phyloP scores from a whole-genome alignment of 2,113 vertebrate species.

The Crotalus helleri region DNA sequence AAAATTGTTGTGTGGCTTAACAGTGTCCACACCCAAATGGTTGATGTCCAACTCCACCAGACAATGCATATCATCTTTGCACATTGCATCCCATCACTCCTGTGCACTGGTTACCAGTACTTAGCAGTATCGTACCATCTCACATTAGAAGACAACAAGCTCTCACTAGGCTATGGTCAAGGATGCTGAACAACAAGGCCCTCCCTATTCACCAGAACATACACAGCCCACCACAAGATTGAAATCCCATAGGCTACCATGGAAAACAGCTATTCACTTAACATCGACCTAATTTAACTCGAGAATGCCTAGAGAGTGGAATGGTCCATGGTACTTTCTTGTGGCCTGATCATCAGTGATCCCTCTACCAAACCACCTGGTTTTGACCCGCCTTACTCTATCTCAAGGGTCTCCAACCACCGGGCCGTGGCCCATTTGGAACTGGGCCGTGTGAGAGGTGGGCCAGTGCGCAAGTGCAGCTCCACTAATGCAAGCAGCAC shows the following conservation, averaged over 20 bases:
- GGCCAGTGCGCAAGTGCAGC: too few relatives aligned
- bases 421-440: too few relatives aligned
- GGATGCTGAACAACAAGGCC: background rate
- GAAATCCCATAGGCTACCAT: background rate
- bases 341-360: background rate
- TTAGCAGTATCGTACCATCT: background rate
- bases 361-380: background rate
- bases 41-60: background rate
- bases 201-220: background rate
- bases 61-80: background rate
- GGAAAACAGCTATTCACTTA: background rate
- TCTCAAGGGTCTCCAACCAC: too few relatives aligned
- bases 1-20: background rate
- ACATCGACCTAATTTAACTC: background rate
- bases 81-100: background rate
- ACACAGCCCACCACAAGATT: background rate
- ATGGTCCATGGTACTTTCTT: background rate
- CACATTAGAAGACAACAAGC: background rate
- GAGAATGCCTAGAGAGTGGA: background rate
- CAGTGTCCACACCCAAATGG: background rate
- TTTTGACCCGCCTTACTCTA: background rate
- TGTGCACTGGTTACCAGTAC: background rate
- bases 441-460: too few relatives aligned
- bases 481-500: too few relatives aligned
- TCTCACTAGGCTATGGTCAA: background rate